Evolutionary conservation across 2,888 invertebrate genomes (phyloP), one percentile per base, ranked within the genome.

Genomic region (Andrena bicolor): DNA sequence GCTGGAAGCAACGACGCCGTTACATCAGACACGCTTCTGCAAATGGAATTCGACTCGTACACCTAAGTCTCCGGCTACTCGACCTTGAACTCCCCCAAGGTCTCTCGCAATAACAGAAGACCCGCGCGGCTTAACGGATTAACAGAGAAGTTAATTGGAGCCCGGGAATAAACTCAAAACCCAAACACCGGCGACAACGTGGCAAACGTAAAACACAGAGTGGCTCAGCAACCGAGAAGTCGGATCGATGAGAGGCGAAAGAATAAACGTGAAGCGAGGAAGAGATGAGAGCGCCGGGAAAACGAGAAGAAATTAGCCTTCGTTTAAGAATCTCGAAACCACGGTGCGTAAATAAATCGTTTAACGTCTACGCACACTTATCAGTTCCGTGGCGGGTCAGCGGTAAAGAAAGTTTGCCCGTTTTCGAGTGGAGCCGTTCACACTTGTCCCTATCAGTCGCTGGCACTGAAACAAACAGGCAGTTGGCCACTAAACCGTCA

Each of bases 11-110:
- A 41, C 41, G 41, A 63, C 61, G 10, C 20, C 48, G 30, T 70
- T 61, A 28, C 30, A 35, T 56, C 56, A 20, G 30, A 35, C 51
- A n/a, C 35, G 28, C 63, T 63, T 64, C 64, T 32, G n/a, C 48
- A 58, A 76, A 58, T 28, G 48, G 53, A 71, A 64, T 56, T 74
- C 23, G 28, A 26, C 63, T 20, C 30, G 49, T 41, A 13, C n/a
- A n/a, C 26, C 26, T 26, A 75, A 35, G 49, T 51, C 35, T 20
- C 41, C 23, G 8, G 35, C n/a, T 30, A 13, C 2, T 53, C 30
- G 72, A 65, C 72, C 76, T 23, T 76, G 76, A 65, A 76, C 64
- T 60, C 60, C 16, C n/a, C 3, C 32, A 51, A 63, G 49, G 4
- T 26, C 51, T 5, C 13, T 16, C 53, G 51, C n/a, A 49, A 76